Evolutionary conservation across 2,888 invertebrate genomes (phyloP), one percentile per base, ranked within the genome.

Genomic region (Eueremaeus valkanovi): DNA sequence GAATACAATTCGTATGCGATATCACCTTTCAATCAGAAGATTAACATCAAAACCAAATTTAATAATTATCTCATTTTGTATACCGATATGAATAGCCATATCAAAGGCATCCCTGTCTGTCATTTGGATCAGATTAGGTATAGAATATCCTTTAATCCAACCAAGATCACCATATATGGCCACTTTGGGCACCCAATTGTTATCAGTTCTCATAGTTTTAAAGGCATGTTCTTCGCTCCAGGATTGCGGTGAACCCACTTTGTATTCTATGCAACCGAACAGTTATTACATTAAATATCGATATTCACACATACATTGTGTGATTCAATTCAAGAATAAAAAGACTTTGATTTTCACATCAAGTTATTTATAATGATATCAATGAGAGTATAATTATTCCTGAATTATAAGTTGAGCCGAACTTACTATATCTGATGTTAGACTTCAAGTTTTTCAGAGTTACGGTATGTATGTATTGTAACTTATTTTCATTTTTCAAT

Each of bases 1-100:
- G 81, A 79, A 55, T 81, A 78, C 21, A 83, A 76, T 73, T 82
- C 81, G 78, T 82, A 82, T 6, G 82, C 82, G 74, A 83, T 81
- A 75, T 83, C 83, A 29, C 83, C 83, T 78, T 36, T 70, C 74
- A 77, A 8, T 36, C 33, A 63, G 33, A 63, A n/a, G n/a, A n/a
- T n/a, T n/a, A n/a, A n/a, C n/a, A n/a, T n/a, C n/a, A n/a, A n/a
- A n/a, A n/a, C n/a, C n/a, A n/a, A n/a, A n/a, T n/a, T n/a, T n/a
- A n/a, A n/a, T n/a, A n/a, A n/a, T n/a, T n/a, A n/a, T n/a, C n/a
- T n/a, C n/a, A n/a, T 27, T 24, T n/a, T 63, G 42, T 51, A 70
- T 45, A 78, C 78, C 78, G n/a, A 77, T 78, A 58, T 78, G 78
- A 5, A 78, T 49, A 11, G 76, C 72, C 49, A 76, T 33, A 31